Percentiles rank a stretch among this genome's conserved stretches.
Conservation (phyloP, 1,140 invertebrate genomes). For the Drosophila lacteicornis region DNA sequence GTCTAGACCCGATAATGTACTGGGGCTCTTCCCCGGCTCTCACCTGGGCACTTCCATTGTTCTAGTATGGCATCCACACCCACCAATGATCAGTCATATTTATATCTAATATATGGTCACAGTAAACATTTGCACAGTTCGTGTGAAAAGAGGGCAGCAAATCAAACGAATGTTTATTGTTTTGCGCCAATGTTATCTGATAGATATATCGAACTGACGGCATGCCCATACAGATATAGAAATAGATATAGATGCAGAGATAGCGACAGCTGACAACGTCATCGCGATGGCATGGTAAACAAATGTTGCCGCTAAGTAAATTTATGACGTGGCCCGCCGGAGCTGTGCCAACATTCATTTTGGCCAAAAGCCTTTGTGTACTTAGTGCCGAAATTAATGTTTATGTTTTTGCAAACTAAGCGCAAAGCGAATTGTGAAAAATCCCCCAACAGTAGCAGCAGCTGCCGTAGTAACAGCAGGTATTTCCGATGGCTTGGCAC, state of each 20-base stretch:
- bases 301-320: slow-evolving; percentile 23
- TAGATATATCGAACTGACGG: slow-evolving; percentile 43
- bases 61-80: slow-evolving; percentile 11
- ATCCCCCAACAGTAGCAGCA: slow-evolving; percentile 3
- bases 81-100: slow-evolving; percentile 17
- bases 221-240: slow-evolving; percentile 6
- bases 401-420: slow-evolving; percentile 35
- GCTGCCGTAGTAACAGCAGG: slow-evolving; percentile 7
- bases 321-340: slow-evolving; percentile 43
- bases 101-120: slow-evolving; percentile 16
- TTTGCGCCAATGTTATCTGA: slow-evolving; percentile 29
- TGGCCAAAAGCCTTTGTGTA: slow-evolving; percentile 29
- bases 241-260: slow-evolving; percentile 1
- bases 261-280: slow-evolving; percentile 53
- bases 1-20: slow-evolving; percentile 5
- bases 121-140: slow-evolving; percentile 13
- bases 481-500: slow-evolving; percentile 28
- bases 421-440: slow-evolving; percentile 36
- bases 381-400: slow-evolving; percentile 35
- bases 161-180: slow-evolving; percentile 38
- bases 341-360: slow-evolving; percentile 19
- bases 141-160: slow-evolving; percentile 46
- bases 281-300: slow-evolving; percentile 26
- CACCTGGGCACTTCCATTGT: slow-evolving; percentile 29
- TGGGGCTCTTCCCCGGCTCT: neutral